Evolutionary conservation across 2,797 vertebrate species (phyloP), one percentile per base, ranked within the genome.

Genomic region (Gobio occitaniae): DNA sequence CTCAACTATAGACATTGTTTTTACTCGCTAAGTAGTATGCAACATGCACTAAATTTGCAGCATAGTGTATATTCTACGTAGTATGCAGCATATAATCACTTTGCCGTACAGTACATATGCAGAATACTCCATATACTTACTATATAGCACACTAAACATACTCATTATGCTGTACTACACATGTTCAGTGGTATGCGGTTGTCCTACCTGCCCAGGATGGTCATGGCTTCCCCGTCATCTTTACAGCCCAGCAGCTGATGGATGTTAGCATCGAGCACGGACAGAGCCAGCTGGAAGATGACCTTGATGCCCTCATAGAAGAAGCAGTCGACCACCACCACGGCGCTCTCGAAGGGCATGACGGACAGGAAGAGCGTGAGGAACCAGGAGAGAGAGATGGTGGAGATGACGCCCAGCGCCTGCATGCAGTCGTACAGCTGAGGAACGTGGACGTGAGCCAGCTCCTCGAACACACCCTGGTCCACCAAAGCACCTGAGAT

Each of bases 261-360:
- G 90, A 99, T 97, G 79, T 98, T 99, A 84, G 97, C 97, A 54
- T 99, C 97, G 41, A 99, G 95, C 89, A 99, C 98, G 0, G 97
- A 97, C 0, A 99, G 95, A 0, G 98, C 98, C 89, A 99, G 92
- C 89, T 99, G 98, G 93, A 99, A 99, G 92, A 99, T 99, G 91
- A 99, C 97, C 90, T 99, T 99, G 93, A 99, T 98, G 93, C 98
- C 98, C 92, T 99, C 98, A 80, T 97, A 99, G 95, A 99, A 99
- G 95, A 99, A 99, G 94, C 98, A 99, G 93, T 99, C 98, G 70
- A 99, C 97, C 72, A 99, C 98, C 86, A 99, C 97, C 85, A 99
- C 98, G 0, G 98, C 98, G 1, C 98, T 99, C 93, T 99, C 98
- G 66, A 99, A 99, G 0, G 98, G 98, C 97, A 99, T 98, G 89